These are phyloP conservation scores for Lontra canadensis DNA, from an alignment of 2,113 vertebrate genomes.

Conservation along the genomic window DNA sequence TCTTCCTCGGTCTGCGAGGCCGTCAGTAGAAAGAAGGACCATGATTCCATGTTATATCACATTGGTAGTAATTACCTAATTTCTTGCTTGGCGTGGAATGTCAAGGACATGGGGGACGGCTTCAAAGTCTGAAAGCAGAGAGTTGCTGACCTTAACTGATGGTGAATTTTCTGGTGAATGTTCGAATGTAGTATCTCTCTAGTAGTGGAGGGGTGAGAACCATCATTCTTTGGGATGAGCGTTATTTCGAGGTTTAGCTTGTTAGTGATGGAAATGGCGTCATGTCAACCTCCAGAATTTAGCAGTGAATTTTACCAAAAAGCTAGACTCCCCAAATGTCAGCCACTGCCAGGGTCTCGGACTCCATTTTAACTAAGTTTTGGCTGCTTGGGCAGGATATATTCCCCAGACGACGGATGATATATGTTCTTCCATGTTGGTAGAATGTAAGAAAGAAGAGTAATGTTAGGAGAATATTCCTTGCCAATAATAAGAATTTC, in stretches of 20 bases:
- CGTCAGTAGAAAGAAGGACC: background rate
- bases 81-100: background rate
- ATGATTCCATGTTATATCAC: background rate
- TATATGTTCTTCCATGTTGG: background rate
- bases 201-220: background rate
- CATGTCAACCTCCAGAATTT: background rate
- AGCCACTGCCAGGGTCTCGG: background rate
- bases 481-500: background rate
- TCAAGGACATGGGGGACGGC: background rate
- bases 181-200: background rate
- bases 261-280: background rate
- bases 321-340: background rate
- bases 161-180: background rate
- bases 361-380: background rate
- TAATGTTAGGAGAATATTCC: background rate
- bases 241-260: background rate
- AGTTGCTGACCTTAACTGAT: background rate
- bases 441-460: constrained; percentile 10
- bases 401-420: background rate
- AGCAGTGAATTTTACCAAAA: background rate
- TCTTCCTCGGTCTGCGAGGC: background rate
- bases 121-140: background rate
- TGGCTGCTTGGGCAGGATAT: background rate
- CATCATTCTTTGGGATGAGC: background rate
- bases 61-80: background rate